A percentile compares a stretch with the other conserved stretches of the same genome.
Evolutionary conservation across 2,888 invertebrate genomes (phyloP).

Genomic region (Aleiodes leptofemur): DNA sequence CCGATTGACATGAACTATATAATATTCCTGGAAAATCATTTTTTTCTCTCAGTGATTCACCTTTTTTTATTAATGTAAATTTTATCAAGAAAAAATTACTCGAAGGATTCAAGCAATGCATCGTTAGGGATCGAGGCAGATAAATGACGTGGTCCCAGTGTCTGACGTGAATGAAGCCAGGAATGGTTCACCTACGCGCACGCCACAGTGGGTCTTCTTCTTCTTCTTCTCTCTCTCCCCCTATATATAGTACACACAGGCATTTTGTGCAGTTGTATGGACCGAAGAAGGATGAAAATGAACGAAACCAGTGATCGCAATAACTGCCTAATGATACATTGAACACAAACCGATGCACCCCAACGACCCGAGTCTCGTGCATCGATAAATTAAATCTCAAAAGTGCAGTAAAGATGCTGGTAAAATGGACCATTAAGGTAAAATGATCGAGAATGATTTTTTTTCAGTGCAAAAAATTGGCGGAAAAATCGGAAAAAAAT

Average conservation of each 20-base stretch:
- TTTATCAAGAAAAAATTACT: too few species aligned
- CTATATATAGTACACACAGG: too few species aligned
- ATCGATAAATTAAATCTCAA: conserved; percentile 52
- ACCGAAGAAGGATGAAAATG: conserved; percentile 38
- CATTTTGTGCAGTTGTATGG: conserved; percentile 12
- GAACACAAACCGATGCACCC: conserved; percentile 41
- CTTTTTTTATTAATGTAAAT: too few species aligned
- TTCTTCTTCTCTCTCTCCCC: conserved; percentile 27
- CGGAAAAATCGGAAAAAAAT: too few species aligned
- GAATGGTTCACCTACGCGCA: conserved; percentile 63
- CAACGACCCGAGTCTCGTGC: conserved; percentile 45
- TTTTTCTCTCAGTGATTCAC: too few species aligned
- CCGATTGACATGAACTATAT: too few species aligned
- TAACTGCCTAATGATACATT: conserved; percentile 67
- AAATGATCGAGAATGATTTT: too few species aligned
- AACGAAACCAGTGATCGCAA: conserved; percentile 61
- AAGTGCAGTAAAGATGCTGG: too few species aligned
- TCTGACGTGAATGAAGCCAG: conserved; percentile 73
- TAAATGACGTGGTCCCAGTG: conserved; percentile 71
- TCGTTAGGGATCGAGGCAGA: conserved; percentile 67
- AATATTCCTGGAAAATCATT: too few species aligned
- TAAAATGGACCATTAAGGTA: too few species aligned
- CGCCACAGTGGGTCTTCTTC: conserved; percentile 47
- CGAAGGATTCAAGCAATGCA: conserved; percentile 62
- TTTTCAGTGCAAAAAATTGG: too few species aligned